A percentile compares a stretch with the other conserved stretches of the same genome.
Conservation (phyloP, 1,140 invertebrate genomes). For the Chrysopa pallens region DNA sequence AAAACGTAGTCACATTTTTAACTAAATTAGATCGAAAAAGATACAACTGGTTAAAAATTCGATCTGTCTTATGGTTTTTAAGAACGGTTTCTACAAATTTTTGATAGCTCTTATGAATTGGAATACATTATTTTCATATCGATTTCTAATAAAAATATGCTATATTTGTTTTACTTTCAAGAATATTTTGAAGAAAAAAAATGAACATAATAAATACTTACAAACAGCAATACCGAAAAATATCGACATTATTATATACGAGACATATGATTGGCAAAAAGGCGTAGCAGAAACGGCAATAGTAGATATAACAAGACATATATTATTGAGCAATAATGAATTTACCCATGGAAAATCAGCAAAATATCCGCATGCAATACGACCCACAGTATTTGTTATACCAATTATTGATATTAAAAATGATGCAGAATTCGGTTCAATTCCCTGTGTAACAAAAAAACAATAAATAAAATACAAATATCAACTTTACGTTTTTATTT, state of each 20-base stretch:
- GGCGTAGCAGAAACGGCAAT: conserved; percentile 70
- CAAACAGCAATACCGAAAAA: conserved; percentile 92
- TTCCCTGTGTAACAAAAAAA: conserved; percentile 35
- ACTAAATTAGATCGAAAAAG: too few species aligned
- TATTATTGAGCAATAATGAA: conserved; percentile 83
- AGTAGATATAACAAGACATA: conserved; percentile 80
- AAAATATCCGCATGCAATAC: conserved; percentile 71
- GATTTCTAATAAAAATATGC: not conserved
- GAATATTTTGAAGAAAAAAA: not conserved
- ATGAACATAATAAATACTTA: conserved; percentile 38
- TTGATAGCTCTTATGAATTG: too few species aligned
- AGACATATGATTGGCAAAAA: conserved; percentile 56
- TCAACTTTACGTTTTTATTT: not conserved
- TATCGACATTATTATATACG: conserved; percentile 68
- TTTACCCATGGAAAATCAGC: conserved; percentile 75
- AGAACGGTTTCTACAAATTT: too few species aligned
- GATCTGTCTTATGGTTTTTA: too few species aligned
- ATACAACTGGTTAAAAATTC: too few species aligned
- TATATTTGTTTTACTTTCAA: too few species aligned
- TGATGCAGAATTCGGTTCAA: conserved; percentile 57
- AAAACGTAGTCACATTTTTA: too few species aligned
- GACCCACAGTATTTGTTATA: conserved; percentile 82
- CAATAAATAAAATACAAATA: conserved; percentile 3
- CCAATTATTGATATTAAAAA: conserved; percentile 88
- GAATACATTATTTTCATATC: conserved; percentile 1